phyloP scores from a whole-genome alignment of 2,888 invertebrate species.

The Hofmannophila pseudospretella region DNA sequence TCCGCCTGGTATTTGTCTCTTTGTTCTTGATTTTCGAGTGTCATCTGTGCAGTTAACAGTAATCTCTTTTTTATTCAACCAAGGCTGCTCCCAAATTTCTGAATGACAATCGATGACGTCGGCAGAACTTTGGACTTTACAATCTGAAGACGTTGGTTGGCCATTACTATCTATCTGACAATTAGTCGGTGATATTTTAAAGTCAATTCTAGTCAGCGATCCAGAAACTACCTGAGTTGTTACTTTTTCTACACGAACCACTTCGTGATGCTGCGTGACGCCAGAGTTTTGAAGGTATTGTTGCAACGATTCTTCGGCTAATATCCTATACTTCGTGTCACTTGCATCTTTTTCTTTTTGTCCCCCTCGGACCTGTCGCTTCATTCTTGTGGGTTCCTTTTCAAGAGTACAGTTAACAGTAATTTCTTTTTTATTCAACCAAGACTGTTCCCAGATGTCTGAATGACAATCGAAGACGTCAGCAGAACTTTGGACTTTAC shows the following conservation, averaged over 20 bases:
- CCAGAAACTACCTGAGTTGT: constrained; percentile 54
- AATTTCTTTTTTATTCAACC: constrained; percentile 60
- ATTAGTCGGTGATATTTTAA: constrained; percentile 13
- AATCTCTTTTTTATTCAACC: constrained; percentile 23
- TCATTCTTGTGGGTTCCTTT: constrained; percentile 11
- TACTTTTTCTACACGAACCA: constrained; percentile 45
- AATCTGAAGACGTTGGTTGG: background rate
- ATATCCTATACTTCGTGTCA: constrained; percentile 17
- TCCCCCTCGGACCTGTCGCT: constrained; percentile 8
- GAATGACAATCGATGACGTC: constrained; percentile 27
- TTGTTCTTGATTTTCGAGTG: constrained; percentile 12
- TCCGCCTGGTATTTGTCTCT: constrained; percentile 15
- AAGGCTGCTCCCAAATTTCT: constrained; percentile 23
- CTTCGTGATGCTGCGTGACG: constrained; percentile 12
- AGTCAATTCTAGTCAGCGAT: constrained; percentile 53
- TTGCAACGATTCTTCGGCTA: constrained; percentile 25
- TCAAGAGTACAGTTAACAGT: constrained; percentile 10
- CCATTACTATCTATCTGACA: constrained; percentile 11
- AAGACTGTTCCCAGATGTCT: constrained; percentile 75
- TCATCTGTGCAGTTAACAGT: constrained; percentile 12
- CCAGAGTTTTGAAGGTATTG: constrained; percentile 19
- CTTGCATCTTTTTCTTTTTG: constrained; percentile 17
- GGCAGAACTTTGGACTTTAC: background rate
- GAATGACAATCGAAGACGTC: constrained; percentile 50
- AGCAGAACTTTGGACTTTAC: background rate